Conservation (phyloP, 2,888 invertebrate species). For the Euplagia quadripunctaria region DNA sequence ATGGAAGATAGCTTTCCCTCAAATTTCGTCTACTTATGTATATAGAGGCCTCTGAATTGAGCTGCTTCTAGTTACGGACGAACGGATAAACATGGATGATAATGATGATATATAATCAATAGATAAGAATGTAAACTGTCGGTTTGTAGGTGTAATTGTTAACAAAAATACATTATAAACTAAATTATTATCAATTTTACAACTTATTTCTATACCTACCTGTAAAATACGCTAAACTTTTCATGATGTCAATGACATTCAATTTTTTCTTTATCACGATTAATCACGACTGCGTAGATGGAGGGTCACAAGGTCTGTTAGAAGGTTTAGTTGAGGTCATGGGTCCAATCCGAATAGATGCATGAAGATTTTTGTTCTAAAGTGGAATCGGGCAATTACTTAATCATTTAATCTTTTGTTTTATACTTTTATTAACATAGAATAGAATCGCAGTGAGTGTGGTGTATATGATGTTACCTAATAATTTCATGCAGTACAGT, state of each 20-base stretch:
- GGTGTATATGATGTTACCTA: background rate
- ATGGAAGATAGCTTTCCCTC: too few relatives aligned
- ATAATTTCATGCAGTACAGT: too few relatives aligned
- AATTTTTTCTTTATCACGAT: background rate
- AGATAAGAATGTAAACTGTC: too few relatives aligned
- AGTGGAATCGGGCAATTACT: background rate
- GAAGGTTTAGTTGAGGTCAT: slow-evolving; percentile 2
- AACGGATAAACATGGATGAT: too few relatives aligned
- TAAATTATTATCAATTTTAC: too few relatives aligned
- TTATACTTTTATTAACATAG: background rate
- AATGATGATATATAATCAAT: too few relatives aligned
- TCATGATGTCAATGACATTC: background rate
- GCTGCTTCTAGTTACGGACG: too few relatives aligned
- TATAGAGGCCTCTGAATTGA: too few relatives aligned
- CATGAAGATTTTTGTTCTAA: background rate
- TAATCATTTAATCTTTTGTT: background rate
- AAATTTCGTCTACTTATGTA: too few relatives aligned
- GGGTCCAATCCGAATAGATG: background rate
- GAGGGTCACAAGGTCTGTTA: background rate
- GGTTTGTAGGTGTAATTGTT: too few relatives aligned
- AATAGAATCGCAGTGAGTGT: background rate
- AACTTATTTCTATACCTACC: too few relatives aligned
- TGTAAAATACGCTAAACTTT: background rate
- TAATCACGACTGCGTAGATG: background rate
- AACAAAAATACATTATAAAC: too few relatives aligned